These are phyloP conservation scores for Clepsis dumicolana DNA, from an alignment of 2,888 invertebrate genomes.

Conservation along the genomic window DNA sequence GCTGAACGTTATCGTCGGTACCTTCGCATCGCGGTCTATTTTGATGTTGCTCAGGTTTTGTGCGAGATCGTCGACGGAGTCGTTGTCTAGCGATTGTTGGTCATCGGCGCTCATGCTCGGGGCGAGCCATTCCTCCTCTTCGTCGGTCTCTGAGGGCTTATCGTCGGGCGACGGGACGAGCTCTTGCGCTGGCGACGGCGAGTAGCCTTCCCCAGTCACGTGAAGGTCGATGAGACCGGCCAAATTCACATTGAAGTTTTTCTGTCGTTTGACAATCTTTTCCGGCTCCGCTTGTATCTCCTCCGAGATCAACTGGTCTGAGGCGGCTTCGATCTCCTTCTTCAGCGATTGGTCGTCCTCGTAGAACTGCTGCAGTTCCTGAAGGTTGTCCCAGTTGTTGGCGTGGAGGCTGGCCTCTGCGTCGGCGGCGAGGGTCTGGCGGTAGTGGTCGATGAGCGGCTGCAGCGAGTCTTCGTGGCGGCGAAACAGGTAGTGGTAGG, in stretches of 20 bases:
- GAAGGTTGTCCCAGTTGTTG: conserved; percentile 74
- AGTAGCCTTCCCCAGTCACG: conserved; percentile 72
- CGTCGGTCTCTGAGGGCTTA: conserved; percentile 60
- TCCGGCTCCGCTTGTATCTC: conserved; percentile 61
- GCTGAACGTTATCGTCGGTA: conserved; percentile 82
- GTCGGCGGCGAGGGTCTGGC: conserved; percentile 60
- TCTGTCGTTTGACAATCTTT: conserved; percentile 52
- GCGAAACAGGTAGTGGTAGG: conserved; percentile 76
- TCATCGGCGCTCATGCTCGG: conserved; percentile 80
- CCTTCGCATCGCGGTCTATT: conserved; percentile 73
- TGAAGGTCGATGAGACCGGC: conserved; percentile 73
- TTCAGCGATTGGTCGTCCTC: conserved; percentile 77
- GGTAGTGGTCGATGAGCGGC: conserved; percentile 73
- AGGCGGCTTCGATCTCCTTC: conserved; percentile 71
- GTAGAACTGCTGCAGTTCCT: conserved; percentile 81
- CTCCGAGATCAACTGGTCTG: conserved; percentile 68
- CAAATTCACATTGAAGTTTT: conserved; percentile 79
- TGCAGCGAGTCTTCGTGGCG: conserved; percentile 81
- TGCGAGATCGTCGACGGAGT: conserved; percentile 69
- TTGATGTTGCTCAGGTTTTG: conserved; percentile 70
- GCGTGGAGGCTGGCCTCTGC: conserved; percentile 63
- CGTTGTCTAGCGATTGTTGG: conserved; percentile 56
- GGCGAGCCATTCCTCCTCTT: conserved; percentile 81
- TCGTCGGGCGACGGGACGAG: conserved; percentile 67
- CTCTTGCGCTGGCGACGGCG: conserved; percentile 62